Base-by-base conservation (phyloP, 2,888 invertebrate genomes). In the Eretmocerus hayati region DNA sequence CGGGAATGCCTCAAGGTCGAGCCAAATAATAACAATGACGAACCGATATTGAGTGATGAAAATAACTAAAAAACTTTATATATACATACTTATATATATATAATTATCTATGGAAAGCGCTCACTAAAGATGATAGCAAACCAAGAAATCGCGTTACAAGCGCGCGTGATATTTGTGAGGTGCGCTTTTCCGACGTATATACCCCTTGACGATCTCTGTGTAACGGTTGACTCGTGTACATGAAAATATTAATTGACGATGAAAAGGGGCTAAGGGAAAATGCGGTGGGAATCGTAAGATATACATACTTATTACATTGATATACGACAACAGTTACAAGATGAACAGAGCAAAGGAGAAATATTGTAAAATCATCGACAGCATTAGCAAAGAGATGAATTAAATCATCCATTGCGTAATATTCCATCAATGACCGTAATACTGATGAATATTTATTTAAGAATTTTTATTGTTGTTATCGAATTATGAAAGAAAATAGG, bases 381-480 rank as follows among this genome's bases (percentile, higher is more conserved):
- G 38, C 36, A 52, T 51, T 51, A 53, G 48, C 40, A 48, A 46
- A 32, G 42, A 49, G 13, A 23, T 39, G 32, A 42, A 51, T 42
- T 36, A 52, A n/a, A 39, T 49, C 46, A 46, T 52, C 64, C 63
- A 65, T 63, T 67, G 65, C 66, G 59, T 66, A 66, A 64, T 61
- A 65, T 67, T 66, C 66, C 65, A 67, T 63, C 66, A 59, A 64
- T 63, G 60, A 67, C 63, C 62, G 62, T 62, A 64, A 61, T 61
- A 48, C 46, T 47, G 46, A 54, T 67, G n/a, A n/a, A 66, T 67
- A 68, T 67, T 67, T 68, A 68, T 68, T 68, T 68, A 68, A 68
- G 65, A 66, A 68, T 65, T 68, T 68, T 68, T 68, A 67, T 68
- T 65, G 62, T 65, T 68, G 65, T 68, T 68, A 67, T 66, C 65